Percentiles rank a stretch among this genome's conserved stretches.
Evolutionary conservation across 1,140 invertebrate species (phyloP).

Genomic region (Halesus radiatus): DNA sequence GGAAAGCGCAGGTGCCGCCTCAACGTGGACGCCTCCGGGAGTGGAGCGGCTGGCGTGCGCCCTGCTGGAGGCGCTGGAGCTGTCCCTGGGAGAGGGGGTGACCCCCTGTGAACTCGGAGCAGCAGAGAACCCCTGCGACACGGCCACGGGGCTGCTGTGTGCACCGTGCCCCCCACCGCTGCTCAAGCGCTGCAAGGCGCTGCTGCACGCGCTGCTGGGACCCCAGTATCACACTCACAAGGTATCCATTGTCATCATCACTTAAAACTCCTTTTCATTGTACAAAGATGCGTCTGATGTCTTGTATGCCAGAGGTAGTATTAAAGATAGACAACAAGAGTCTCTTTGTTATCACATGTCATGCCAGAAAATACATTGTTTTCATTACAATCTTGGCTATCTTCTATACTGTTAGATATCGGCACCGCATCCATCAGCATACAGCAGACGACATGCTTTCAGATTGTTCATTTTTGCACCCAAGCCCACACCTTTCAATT

Average conservation of each 20-base stretch:
- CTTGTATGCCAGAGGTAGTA: no score
- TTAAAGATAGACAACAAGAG: no score
- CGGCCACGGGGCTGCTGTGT: slow-evolving; percentile 85
- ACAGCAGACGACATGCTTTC: no score
- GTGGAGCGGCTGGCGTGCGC: slow-evolving; percentile 67
- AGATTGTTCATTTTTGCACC: no score
- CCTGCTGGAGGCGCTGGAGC: slow-evolving; percentile 65
- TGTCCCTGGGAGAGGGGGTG: slow-evolving; percentile 53
- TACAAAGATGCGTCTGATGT: no score
- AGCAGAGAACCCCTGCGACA: slow-evolving; percentile 59
- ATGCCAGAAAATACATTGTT: no score
- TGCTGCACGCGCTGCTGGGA: slow-evolving; percentile 85
- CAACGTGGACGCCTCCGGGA: slow-evolving; percentile 62
- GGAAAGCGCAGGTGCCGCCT: slow-evolving; percentile 42
- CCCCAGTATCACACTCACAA: slow-evolving; percentile 90
- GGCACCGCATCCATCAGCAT: no score
- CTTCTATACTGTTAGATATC: no score
- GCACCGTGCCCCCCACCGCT: slow-evolving; percentile 85
- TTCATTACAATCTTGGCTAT: no score
- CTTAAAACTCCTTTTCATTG: no score
- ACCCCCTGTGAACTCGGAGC: slow-evolving; percentile 47
- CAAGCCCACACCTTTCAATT: no score
- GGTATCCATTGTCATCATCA: slow-evolving; percentile 62
- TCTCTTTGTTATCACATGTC: no score
- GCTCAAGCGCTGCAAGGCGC: slow-evolving; percentile 82